Conservation (phyloP, 2,797 vertebrate species). For the Dryobates pubescens region DNA sequence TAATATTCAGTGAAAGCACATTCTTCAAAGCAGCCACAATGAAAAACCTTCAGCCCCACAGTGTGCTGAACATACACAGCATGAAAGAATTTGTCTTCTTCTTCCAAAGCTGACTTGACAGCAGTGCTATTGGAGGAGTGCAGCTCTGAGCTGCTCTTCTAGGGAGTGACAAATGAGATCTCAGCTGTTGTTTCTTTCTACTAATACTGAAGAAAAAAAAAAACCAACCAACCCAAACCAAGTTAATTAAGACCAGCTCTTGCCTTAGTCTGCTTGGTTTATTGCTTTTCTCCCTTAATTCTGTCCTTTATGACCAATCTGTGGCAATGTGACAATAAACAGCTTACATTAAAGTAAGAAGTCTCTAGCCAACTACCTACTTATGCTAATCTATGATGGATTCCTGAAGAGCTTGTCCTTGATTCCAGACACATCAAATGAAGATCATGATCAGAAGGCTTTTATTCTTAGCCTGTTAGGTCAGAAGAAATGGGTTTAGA, state of each 20-base stretch:
- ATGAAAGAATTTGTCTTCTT: background rate
- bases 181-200: background rate
- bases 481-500: background rate
- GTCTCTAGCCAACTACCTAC: background rate
- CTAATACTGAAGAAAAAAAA: background rate
- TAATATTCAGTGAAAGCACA: background rate
- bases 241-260: background rate
- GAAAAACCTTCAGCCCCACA: background rate
- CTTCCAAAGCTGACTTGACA: background rate
- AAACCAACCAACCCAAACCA: background rate
- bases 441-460: background rate
- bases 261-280: background rate
- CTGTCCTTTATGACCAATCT: background rate
- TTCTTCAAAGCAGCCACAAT: background rate
- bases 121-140: background rate
- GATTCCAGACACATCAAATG: background rate
- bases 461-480: background rate
- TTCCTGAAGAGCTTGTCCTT: background rate
- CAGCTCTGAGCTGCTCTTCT: background rate
- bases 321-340: background rate
- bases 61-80: background rate
- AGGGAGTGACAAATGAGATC: background rate
- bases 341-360: background rate
- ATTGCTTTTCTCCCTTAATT: background rate
- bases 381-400: background rate